phyloP scores from a whole-genome alignment of 2,888 invertebrate species.

The Sinopyrophorus schimmeli region DNA sequence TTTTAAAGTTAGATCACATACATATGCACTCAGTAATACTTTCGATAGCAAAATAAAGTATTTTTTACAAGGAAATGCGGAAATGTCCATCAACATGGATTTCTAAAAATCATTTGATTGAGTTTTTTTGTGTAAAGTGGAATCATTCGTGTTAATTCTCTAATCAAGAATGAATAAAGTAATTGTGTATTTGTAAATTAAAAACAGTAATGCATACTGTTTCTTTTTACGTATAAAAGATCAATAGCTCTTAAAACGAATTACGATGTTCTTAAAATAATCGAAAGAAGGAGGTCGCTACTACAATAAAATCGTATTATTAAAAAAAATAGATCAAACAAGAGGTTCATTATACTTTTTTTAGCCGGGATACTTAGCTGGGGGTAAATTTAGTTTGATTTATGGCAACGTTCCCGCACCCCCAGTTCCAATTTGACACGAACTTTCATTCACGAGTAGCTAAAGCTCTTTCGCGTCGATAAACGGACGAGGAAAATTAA shows the following conservation, averaged over 20 bases:
- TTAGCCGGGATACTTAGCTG: conserved; percentile 6
- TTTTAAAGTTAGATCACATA: too few relatives aligned
- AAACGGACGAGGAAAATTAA: conserved; percentile 8
- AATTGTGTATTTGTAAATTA: conserved; percentile 6
- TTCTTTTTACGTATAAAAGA: too few relatives aligned
- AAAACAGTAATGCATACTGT: conserved; percentile 5
- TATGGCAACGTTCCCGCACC: conserved; percentile 16
- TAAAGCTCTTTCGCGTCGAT: conserved; percentile 13
- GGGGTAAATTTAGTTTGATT: conserved; percentile 22
- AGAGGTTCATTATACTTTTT: conserved; percentile 23
- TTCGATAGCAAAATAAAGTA: too few relatives aligned
- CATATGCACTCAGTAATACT: too few relatives aligned
- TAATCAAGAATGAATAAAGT: too few relatives aligned
- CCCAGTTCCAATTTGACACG: conserved; percentile 19
- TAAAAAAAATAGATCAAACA: conserved; percentile 19
- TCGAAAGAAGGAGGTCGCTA: background rate
- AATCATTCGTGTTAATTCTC: too few relatives aligned
- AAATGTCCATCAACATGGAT: too few relatives aligned
- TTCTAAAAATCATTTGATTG: too few relatives aligned
- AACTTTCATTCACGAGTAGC: conserved; percentile 25
- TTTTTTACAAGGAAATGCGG: too few relatives aligned
- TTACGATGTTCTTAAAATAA: conserved; percentile 12
- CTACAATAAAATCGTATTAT: conserved; percentile 10
- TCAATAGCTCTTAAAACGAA: conserved; percentile 8
- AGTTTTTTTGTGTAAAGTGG: too few relatives aligned